Evolutionary conservation across 2,888 invertebrate species (phyloP), one percentile per base, ranked within the genome.

Genomic region (Venusia cambrica): DNA sequence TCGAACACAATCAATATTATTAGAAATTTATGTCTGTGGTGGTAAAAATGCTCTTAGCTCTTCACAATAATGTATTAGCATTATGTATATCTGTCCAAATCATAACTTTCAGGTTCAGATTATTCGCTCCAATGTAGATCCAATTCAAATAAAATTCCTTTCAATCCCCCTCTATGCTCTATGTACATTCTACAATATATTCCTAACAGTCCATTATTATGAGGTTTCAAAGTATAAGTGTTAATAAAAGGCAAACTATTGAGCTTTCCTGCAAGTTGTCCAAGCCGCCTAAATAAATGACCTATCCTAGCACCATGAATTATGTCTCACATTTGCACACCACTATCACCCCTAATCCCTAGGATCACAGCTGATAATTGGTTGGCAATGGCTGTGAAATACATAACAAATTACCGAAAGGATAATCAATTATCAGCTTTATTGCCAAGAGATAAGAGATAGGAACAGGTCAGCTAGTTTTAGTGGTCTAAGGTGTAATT

Each of bases 231-330:
- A n/a, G n/a, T n/a, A n/a, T n/a, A n/a, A n/a, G n/a, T n/a, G n/a
- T n/a, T n/a, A n/a, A n/a, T n/a, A n/a, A 25, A 38, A 48, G 42
- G 44, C 30, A 43, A 34, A 34, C 38, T 49, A 46, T 41, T 36
- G 48, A 46, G 32, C 15, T 11, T 39, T 34, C 20, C 36, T 34
- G 22, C 30, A 34, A 40, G 21, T 39, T 18, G 18, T 13, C 35
- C 31, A 13, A 26, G 31, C 33, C 5, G 8, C 29, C 39, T 39
- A 39, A 39, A 35, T n/a, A 31, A 40, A 40, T 40, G 39, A 33
- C 19, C 35, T 18, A 15, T 6, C 18, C 3, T 28, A 12, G 13
- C 18, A 37, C 19, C 6, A 21, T 35, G 19, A 37, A 26, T 37
- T 19, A 30, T 30, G 15, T 15, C 16, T 4, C 5, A 5, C 11